Evolutionary conservation across 1,140 invertebrate species (phyloP).

Genomic region (Centruroides vittatus): DNA sequence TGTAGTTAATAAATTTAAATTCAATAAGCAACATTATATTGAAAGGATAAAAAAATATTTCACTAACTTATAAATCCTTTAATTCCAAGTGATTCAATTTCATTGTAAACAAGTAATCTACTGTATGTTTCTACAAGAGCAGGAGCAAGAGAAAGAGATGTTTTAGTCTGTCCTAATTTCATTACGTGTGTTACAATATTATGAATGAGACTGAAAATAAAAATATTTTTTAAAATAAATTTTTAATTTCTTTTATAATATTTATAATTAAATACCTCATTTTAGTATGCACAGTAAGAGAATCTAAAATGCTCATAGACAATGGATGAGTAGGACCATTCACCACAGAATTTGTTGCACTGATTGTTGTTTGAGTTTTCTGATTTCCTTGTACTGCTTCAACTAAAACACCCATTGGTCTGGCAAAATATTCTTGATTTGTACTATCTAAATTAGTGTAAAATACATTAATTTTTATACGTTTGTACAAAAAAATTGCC

Average conservation of each 20-base stretch:
- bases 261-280: slow-evolving; percentile 47
- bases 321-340: slow-evolving; percentile 61
- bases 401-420: slow-evolving; percentile 74
- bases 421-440: slow-evolving; percentile 35
- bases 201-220: slow-evolving; percentile 60
- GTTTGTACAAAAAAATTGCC: too few relatives aligned
- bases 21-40: too few relatives aligned
- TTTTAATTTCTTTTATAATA: neutral
- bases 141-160: slow-evolving; percentile 64
- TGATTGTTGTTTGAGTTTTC: slow-evolving; percentile 23
- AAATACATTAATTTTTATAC: neutral
- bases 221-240: neutral
- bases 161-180: slow-evolving; percentile 71
- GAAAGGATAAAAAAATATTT: too few relatives aligned
- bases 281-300: slow-evolving; percentile 90
- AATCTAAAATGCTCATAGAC: slow-evolving; percentile 82
- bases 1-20: too few relatives aligned
- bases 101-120: slow-evolving; percentile 80
- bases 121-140: slow-evolving; percentile 91
- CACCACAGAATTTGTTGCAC: slow-evolving; percentile 35
- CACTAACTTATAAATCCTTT: slow-evolving; percentile 87
- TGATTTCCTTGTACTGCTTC: slow-evolving; percentile 66
- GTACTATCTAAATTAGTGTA: slow-evolving; percentile 29
- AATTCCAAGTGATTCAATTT: slow-evolving; percentile 91
- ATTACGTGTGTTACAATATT: slow-evolving; percentile 79